These are phyloP conservation scores for Isoperla grammatica DNA, from an alignment of 2,888 invertebrate genomes.

Conservation along the genomic window DNA sequence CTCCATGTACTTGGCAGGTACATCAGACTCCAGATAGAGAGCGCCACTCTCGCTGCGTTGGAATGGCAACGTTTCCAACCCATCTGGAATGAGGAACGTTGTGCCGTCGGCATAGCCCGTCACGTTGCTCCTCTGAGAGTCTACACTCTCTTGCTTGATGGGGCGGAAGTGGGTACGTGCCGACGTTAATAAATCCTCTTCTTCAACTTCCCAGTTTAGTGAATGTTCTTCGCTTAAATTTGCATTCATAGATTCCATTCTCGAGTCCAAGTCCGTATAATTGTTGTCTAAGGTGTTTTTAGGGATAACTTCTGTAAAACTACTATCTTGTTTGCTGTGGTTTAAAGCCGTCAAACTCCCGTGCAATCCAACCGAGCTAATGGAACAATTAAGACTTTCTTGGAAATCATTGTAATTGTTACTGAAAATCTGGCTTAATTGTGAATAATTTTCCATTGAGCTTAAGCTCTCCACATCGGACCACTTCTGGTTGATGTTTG, in stretches of 20 bases:
- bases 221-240: constrained; percentile 27
- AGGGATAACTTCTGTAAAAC: constrained; percentile 56
- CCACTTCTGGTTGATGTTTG: constrained; percentile 2
- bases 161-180: constrained; percentile 79
- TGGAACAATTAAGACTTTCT: background rate
- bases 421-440: background rate
- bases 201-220: constrained; percentile 33
- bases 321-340: constrained; percentile 56
- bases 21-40: constrained; percentile 51
- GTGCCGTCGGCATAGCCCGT: constrained; percentile 61
- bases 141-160: constrained; percentile 53
- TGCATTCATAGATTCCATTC: background rate
- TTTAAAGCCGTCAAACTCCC: constrained; percentile 53
- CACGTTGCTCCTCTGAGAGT: constrained; percentile 42
- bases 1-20: constrained; percentile 43
- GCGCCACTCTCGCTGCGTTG: constrained; percentile 61
- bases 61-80: constrained; percentile 59
- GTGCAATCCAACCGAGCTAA: too few relatives aligned
- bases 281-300: constrained; percentile 27
- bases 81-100: constrained; percentile 59
- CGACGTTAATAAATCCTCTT: constrained; percentile 70
- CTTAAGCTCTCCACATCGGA: constrained; percentile 6
- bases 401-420: background rate
- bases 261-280: too few relatives aligned
- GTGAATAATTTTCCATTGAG: too few relatives aligned